Percentiles rank a stretch among this genome's conserved stretches.
Conservation (phyloP, 2,797 vertebrate species). For the Crenuchus spilurus region DNA sequence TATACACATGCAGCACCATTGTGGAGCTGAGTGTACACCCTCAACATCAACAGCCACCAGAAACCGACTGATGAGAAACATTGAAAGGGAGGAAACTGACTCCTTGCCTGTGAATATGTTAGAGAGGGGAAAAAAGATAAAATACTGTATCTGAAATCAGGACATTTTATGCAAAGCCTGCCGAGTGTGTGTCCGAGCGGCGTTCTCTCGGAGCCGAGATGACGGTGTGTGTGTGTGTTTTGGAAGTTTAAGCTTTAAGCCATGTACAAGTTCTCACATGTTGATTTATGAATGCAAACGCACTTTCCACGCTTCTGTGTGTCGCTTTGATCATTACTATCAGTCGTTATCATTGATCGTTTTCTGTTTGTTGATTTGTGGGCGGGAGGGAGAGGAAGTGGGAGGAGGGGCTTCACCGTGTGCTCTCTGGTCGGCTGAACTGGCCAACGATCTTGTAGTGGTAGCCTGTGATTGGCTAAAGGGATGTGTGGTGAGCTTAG, state of each 20-base stretch:
- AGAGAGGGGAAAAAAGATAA: conserved; percentile 53
- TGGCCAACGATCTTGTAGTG: not conserved
- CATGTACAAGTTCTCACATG: conserved; percentile 68
- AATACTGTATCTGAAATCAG: conserved; percentile 74
- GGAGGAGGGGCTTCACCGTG: conserved; percentile 16
- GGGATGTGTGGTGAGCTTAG: conserved; percentile 26
- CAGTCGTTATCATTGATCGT: conserved; percentile 24
- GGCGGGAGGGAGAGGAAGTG: conserved; percentile 6
- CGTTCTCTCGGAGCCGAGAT: conserved; percentile 58
- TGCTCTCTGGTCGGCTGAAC: conserved; percentile 44
- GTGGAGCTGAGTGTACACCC: conserved; percentile 74
- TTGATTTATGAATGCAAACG: conserved; percentile 67
- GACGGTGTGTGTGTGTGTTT: conserved; percentile 60
- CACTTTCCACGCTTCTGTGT: conserved; percentile 68
- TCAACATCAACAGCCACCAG: conserved; percentile 67
- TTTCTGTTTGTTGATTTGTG: conserved; percentile 6
- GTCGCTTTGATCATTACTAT: conserved; percentile 56
- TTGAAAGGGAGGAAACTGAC: conserved; percentile 59
- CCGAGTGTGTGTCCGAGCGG: conserved; percentile 24
- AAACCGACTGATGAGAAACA: conserved; percentile 53
- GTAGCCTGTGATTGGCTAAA: conserved; percentile 22
- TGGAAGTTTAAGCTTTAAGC: conserved; percentile 72
- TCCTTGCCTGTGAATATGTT: conserved; percentile 71
- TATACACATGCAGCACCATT: conserved; percentile 67
- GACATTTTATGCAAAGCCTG: conserved; percentile 89